Evolutionary conservation across 2,113 vertebrate genomes (phyloP).

Genomic region (Sarotherodon lohbergeri): DNA sequence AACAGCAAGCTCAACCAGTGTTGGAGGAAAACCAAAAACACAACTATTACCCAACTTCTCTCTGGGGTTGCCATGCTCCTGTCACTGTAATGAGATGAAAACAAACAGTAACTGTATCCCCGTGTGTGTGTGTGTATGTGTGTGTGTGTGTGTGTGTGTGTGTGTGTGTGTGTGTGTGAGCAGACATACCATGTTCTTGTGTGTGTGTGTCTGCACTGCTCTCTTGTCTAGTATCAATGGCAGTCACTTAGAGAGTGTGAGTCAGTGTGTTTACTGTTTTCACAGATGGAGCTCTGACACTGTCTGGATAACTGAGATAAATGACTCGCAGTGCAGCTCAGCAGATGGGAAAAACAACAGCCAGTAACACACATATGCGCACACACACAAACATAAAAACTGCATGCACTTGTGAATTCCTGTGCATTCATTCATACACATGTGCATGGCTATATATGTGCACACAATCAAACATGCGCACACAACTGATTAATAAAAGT

Average conservation of each 20-base stretch:
- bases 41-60: constrained; percentile 24
- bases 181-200: constrained; percentile 1
- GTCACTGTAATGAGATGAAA: constrained; percentile 54
- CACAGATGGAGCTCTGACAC: constrained; percentile 70
- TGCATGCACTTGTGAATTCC: not conserved
- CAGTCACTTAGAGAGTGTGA: constrained; percentile 54
- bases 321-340: constrained; percentile 45
- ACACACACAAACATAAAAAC: not conserved
- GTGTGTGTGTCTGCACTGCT: constrained; percentile 10
- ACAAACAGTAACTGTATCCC: constrained; percentile 46
- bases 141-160: not conserved
- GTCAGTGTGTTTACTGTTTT: constrained; percentile 68
- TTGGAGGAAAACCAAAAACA: not conserved
- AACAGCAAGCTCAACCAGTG: not conserved
- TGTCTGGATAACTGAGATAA: constrained; percentile 72
- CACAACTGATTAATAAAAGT: not conserved
- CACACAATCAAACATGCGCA: not conserved
- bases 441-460: not conserved
- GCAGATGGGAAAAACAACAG: constrained; percentile 58
- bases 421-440: not conserved
- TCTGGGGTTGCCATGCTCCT: constrained; percentile 33
- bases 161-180: not conserved
- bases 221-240: constrained; percentile 39
- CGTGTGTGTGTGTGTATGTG: not conserved
- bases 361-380: not conserved